Conservation (phyloP, 2,797 vertebrate genomes). For the Enteromius unitaeniatus region DNA sequence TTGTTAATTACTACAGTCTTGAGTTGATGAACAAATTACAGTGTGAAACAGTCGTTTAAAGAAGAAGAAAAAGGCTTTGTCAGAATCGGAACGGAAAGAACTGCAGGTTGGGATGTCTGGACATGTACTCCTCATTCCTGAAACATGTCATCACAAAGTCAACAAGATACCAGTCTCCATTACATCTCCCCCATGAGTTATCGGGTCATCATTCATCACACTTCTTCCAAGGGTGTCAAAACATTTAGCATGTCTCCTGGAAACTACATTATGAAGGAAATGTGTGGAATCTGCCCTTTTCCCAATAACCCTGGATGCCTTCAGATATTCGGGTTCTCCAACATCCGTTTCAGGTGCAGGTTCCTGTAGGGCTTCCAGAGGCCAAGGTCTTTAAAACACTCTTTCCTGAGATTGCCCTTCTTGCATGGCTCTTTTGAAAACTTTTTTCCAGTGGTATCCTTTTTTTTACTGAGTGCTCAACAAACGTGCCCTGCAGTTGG, state of each 20-base stretch:
- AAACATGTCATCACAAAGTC: slow-evolving; percentile 55
- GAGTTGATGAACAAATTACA: slow-evolving; percentile 48
- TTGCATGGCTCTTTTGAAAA: slow-evolving; percentile 13
- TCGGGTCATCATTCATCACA: slow-evolving; percentile 32
- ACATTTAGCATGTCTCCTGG: slow-evolving; percentile 57
- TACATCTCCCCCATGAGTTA: slow-evolving; percentile 41
- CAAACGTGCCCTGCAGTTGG: neutral
- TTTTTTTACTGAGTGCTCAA: neutral
- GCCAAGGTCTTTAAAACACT: slow-evolving; percentile 65
- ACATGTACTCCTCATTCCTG: slow-evolving; percentile 51
- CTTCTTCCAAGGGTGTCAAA: slow-evolving; percentile 40
- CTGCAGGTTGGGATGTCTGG: slow-evolving; percentile 33
- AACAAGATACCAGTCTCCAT: slow-evolving; percentile 52
- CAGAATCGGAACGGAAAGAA: slow-evolving; percentile 23
- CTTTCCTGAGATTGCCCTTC: slow-evolving; percentile 58
- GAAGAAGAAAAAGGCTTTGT: slow-evolving; percentile 10
- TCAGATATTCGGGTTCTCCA: slow-evolving; percentile 54
- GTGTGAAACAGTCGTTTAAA: slow-evolving; percentile 10
- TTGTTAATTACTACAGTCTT: slow-evolving; percentile 36
- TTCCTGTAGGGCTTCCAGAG: slow-evolving; percentile 54
- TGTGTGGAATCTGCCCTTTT: slow-evolving; percentile 61
- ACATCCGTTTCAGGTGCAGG: slow-evolving; percentile 71
- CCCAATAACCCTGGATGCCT: slow-evolving; percentile 57
- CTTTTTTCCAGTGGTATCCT: neutral
- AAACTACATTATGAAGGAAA: slow-evolving; percentile 48